These are phyloP conservation scores for Musca domestica DNA, from an alignment of 1,140 invertebrate genomes.

Conservation along the genomic window DNA sequence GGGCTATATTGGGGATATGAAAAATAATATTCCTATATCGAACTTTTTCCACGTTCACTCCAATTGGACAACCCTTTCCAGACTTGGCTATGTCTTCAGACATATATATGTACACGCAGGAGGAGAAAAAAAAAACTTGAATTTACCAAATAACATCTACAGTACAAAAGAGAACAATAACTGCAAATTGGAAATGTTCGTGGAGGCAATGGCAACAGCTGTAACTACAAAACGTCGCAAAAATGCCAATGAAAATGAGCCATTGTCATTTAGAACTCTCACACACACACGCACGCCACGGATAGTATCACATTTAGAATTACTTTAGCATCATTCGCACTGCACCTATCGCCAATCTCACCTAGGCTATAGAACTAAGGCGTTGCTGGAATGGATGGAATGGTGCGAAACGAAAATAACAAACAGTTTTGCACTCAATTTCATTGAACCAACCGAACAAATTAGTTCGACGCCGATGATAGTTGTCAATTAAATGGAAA, in stretches of 20 bases:
- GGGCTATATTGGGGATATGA: too few species aligned
- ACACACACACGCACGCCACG: background rate
- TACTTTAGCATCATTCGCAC: background rate
- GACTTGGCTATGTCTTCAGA: too few species aligned
- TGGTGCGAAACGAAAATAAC: slow-evolving; percentile 9
- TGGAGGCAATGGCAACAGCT: too few species aligned
- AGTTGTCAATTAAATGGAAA: background rate
- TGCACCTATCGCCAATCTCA: background rate
- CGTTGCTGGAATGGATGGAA: background rate
- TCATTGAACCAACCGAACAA: slow-evolving; percentile 27
- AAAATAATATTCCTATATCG: too few species aligned
- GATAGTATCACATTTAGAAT: background rate
- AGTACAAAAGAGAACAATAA: too few species aligned
- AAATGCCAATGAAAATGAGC: too few species aligned
- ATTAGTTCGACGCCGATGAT: slow-evolving; percentile 26
- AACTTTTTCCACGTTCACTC: too few species aligned
- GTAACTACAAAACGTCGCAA: too few species aligned
- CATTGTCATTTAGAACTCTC: background rate
- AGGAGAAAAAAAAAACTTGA: too few species aligned
- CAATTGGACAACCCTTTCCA: background rate
- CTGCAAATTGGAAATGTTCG: too few species aligned
- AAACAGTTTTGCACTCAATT: slow-evolving; percentile 29
- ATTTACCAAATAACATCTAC: background rate
- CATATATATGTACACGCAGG: too few species aligned
- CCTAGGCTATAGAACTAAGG: background rate